Percentiles rank a stretch among this genome's conserved stretches.
These are phyloP conservation scores for Balearica regulorum DNA, from an alignment of 2,797 vertebrate species.

Conservation along the genomic window DNA sequence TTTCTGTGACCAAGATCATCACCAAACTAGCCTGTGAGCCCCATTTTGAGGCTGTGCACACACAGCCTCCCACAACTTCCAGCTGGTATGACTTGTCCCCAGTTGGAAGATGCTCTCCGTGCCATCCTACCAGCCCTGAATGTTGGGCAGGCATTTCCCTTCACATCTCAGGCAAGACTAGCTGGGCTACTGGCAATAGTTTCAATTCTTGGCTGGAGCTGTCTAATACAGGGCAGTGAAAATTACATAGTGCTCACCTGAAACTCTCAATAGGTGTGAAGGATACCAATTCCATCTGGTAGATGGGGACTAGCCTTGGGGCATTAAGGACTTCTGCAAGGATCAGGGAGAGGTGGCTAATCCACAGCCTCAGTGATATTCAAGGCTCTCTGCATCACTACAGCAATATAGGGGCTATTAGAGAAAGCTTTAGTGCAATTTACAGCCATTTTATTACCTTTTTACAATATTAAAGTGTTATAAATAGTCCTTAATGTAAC, in stretches of 20 bases:
- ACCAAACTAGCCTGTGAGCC: neutral
- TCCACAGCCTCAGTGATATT: neutral
- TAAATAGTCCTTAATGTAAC: neutral
- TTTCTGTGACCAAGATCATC: neutral
- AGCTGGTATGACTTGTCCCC: neutral
- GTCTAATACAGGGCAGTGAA: neutral
- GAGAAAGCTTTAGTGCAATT: neutral
- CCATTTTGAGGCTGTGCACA: neutral
- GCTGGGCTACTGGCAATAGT: rapidly evolving
- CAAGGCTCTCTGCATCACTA: neutral
- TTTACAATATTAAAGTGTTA: neutral
- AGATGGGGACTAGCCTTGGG: neutral
- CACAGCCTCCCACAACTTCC: neutral
- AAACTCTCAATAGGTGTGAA: neutral
- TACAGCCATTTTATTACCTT: neutral
- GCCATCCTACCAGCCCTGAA: neutral
- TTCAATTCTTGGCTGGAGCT: neutral
- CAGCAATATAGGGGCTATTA: neutral
- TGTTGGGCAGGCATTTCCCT: neutral
- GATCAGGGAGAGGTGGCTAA: neutral
- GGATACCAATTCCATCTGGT: neutral
- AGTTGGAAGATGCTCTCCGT: neutral
- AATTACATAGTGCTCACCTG: neutral
- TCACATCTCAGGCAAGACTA: neutral
- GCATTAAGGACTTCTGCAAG: neutral